Base-by-base conservation (phyloP, 2,113 vertebrate species). In the Aepyceros melampus region DNA sequence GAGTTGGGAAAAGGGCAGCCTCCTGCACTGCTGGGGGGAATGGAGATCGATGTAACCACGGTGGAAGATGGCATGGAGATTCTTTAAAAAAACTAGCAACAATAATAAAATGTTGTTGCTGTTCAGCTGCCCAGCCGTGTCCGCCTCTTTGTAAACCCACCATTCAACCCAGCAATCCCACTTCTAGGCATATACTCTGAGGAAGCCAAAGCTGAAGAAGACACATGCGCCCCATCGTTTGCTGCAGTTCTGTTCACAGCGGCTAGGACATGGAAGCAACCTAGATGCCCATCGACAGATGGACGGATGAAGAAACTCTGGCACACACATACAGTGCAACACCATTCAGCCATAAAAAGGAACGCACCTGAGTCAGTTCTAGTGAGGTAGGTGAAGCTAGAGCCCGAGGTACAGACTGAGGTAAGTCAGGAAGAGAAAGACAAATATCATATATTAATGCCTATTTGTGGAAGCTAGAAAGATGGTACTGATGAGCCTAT, bases 191-290 rank as follows among this genome's bases (percentile, higher is more conserved):
- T 6, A 40, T 3, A 74, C 10, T 74, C 10, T 21, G 36, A 40
- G 67, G 67, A 74, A 74, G 21, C 21, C 64, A n/a, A 74, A n/a
- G n/a, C 10, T 21, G 36, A 40, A n/a, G 67, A 74, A 74, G 21
- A 10, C 64, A 23, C n/a, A 2, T 0, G 17, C 5, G 9, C 64
- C n/a, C n/a, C 67, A 13, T 23, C 1, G 0, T 23, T 40, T 13
- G 21, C 36, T 2, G 10, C 5, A 6, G n/a, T 6, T 40, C n/a
- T 25, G 3, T 1, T 74, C 23, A 23, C 10, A 23, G 36, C 10
- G 36, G 67, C 67, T 3, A 25, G 67, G n/a, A 23, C 67, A 40
- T 1, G 67, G 19, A 25, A 23, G 67, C 67, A 74, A 2, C 67
- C n/a, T 3, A 40, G 67, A 40, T 12, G 67, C 21, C 67, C 67